phyloP scores from a whole-genome alignment of 2,113 vertebrate genomes.

The Podarcis raffonei region DNA sequence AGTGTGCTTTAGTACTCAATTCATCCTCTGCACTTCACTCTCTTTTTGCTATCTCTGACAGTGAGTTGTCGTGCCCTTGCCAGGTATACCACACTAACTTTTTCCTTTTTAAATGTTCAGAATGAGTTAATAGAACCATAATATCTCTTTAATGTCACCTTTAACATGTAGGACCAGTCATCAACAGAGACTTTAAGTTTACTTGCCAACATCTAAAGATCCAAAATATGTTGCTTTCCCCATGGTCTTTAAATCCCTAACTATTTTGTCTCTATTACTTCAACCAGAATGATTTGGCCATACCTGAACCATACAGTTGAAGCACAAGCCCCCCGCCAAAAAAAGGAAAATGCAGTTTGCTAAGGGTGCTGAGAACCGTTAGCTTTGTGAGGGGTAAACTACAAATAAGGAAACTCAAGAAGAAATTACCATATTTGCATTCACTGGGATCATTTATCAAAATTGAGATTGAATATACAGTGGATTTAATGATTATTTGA shows the following conservation, averaged over 20 bases:
- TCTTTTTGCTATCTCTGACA: conserved; percentile 8
- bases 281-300: not conserved
- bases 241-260: not conserved
- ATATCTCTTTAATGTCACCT: not conserved
- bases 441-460: not conserved
- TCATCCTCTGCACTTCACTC: conserved; percentile 25
- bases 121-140: not conserved
- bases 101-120: conserved; percentile 4
- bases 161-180: rapidly evolving
- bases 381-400: too few species aligned
- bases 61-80: not conserved
- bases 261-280: not conserved
- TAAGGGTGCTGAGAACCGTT: too few species aligned
- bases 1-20: not conserved
- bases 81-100: conserved; percentile 1
- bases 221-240: not conserved
- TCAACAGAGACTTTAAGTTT: not conserved
- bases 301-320: too few species aligned
- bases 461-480: not conserved
- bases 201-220: not conserved
- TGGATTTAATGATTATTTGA: not conserved
- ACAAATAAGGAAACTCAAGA: not conserved
- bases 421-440: not conserved
- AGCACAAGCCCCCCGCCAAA: too few species aligned
- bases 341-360: too few species aligned